Base-by-base conservation (phyloP, 2,113 vertebrate genomes). In the Brachirus orientalis region DNA sequence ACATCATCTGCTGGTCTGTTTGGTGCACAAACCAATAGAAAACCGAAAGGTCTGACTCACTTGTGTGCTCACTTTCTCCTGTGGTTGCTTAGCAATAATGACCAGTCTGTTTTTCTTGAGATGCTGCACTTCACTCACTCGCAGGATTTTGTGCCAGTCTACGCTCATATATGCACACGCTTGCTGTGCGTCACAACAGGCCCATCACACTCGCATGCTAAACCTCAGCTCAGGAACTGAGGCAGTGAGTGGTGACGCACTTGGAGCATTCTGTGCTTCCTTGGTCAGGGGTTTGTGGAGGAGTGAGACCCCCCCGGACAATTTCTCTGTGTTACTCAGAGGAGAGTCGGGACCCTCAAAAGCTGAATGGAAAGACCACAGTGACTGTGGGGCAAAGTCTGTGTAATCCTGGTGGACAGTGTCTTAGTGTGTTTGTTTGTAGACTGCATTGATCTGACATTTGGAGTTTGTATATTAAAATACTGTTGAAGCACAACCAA, bases 31-130 rank as follows among this genome's bases (percentile, higher is more conserved):
- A 20, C 38, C 37, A 50, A 13, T 65, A 14, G 68, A 38, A 22
- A 63, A 63, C 66, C 59, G 41, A 68, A 79, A 63, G 7, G 8
- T 58, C 47, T 46, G 60, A 68, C 10, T 73, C 63, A 63, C 36
- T 48, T 3, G 3, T 40, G 44, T 22, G 59, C 62, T 52, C 35
- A 69, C 65, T 81, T 62, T 83, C 74, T 74, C 62, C 48, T 59
- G 77, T 33, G 63, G 84, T 86, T 84, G 77, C 82, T 76, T 73
- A 75, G 82, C 72, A 79, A 85, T 82, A 58, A 77, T 50, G 35
- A 41, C 38, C 22, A 20, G 35, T 44, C 37, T 72, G 48, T 70
- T 72, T 82, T 83, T 41, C 63, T 56, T 33, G 56, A 63, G 50
- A 65, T 52, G 82, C 48, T 68, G 19, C 14, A 52, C 19, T 79